Evolutionary conservation across 2,888 invertebrate genomes (phyloP), one percentile per base, ranked within the genome.

Genomic region (Sussaba pulchella): DNA sequence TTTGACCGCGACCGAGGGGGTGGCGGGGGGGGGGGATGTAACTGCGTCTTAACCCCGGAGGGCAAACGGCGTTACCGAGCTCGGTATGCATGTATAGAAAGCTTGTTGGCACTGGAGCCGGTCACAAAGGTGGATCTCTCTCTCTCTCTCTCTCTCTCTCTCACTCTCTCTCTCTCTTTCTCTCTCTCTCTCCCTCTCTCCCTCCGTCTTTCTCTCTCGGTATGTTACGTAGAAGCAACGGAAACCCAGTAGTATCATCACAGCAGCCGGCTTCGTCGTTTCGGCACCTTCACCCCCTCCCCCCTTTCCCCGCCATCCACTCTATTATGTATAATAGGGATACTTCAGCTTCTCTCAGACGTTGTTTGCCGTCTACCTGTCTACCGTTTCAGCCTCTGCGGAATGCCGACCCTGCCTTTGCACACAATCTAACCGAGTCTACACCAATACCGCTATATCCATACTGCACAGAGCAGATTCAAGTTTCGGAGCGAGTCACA

Each of bases 281-380:
- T 87, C 82, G 80, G 84, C 76, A 80, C 82, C 78, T 73, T 78
- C 41, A 31, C 57, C 57, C 70, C 54, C n/a, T n/a, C n/a, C n/a
- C n/a, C n/a, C n/a, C n/a, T n/a, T n/a, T n/a, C n/a, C n/a, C n/a
- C n/a, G n/a, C n/a, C n/a, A n/a, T n/a, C 59, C 64, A 64, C 83
- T 86, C 77, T 86, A 88, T 88, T 87, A 87, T 85, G 87, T 86
- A 87, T 89, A 87, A 87, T 85, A 83, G 85, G 85, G 83, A 86
- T 86, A 86, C 86, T 86, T 85, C 69, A 81, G 83, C 81, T 86
- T 74, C 82, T 85, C 84, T 83, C 82, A 85, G 87, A 85, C 85
- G 79, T 85, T 87, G 87, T 86, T 88, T 87, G 85, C 87, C 86
- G 82, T 89, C 85, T 86, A 87, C 86, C 87, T 87, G 86, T 84